Percentiles rank a stretch among this genome's conserved stretches.
These are phyloP conservation scores for Henicopernis longicauda DNA, from an alignment of 2,113 vertebrate genomes.

Conservation along the genomic window DNA sequence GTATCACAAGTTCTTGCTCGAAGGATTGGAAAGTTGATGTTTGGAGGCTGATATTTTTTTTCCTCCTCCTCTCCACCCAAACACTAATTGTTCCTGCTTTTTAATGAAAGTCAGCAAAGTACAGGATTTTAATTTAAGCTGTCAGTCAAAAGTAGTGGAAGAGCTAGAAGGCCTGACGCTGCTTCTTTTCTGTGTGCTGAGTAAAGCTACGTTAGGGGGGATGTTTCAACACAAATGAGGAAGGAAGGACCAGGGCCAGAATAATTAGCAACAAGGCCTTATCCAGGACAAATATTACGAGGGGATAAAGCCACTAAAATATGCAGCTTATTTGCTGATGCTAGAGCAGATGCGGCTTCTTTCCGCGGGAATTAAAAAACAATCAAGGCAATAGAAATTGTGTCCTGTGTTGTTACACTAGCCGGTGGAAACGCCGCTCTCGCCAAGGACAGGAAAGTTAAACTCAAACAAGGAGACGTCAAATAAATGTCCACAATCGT, in stretches of 20 bases:
- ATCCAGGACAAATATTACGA: background rate
- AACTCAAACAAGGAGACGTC: background rate
- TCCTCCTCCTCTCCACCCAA: background rate
- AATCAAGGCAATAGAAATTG: background rate
- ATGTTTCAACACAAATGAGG: background rate
- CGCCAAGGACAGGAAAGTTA: background rate
- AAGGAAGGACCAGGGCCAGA: background rate
- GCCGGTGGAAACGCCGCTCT: background rate
- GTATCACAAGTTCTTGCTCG: background rate
- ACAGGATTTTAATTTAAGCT: slow-evolving; percentile 11
- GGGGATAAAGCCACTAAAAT: background rate
- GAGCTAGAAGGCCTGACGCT: background rate
- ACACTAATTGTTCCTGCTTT: background rate
- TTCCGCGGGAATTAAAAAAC: background rate
- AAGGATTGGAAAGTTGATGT: background rate
- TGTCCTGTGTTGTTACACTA: background rate
- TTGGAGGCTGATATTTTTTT: background rate
- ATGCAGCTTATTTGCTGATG: background rate
- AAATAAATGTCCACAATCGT: background rate
- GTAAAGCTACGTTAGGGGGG: background rate
- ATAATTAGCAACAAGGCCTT: background rate
- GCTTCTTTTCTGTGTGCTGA: background rate
- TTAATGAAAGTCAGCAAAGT: slow-evolving; percentile 8
- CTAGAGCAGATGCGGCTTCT: background rate
- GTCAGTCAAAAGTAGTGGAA: slow-evolving; percentile 20